Conservation (phyloP, 2,888 invertebrate genomes). For the Protophormia terraenovae region DNA sequence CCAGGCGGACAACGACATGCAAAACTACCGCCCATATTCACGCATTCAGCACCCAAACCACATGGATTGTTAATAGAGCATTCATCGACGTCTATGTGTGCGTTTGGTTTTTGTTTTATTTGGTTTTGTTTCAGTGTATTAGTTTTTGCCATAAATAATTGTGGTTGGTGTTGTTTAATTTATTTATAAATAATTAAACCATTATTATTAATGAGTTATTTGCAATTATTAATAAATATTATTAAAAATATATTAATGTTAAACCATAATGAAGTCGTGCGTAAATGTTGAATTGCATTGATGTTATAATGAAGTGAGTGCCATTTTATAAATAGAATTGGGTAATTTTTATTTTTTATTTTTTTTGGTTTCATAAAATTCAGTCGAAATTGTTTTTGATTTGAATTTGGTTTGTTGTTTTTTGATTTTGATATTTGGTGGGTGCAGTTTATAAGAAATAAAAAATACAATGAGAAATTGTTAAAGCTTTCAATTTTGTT, state of each 20-base stretch:
- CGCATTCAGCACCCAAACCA: constrained; percentile 87
- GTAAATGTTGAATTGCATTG: constrained; percentile 53
- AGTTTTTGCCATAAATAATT: constrained; percentile 37
- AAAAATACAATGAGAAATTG: constrained; percentile 32
- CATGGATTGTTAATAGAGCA: constrained; percentile 86
- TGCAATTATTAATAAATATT: constrained; percentile 36
- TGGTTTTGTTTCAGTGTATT: constrained; percentile 64
- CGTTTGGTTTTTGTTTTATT: neutral
- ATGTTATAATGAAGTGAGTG: constrained; percentile 56
- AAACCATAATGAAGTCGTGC: constrained; percentile 58
- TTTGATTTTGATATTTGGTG: constrained; percentile 11
- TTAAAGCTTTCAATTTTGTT: constrained; percentile 18
- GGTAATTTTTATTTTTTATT: constrained; percentile 22
- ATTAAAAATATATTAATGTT: constrained; percentile 1
- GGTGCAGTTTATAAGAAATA: constrained; percentile 49
- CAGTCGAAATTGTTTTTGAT: constrained; percentile 65
- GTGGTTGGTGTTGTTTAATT: neutral
- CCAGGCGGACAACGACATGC: constrained; percentile 88
- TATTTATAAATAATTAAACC: constrained; percentile 30
- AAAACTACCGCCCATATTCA: constrained; percentile 89
- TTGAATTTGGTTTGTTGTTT: no score
- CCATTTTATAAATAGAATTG: neutral
- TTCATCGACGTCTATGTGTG: constrained; percentile 86
- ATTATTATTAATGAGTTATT: constrained; percentile 58
- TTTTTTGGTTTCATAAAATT: constrained; percentile 48